Conservation (phyloP, 2,113 vertebrate genomes). For the Melierax canorus region DNA sequence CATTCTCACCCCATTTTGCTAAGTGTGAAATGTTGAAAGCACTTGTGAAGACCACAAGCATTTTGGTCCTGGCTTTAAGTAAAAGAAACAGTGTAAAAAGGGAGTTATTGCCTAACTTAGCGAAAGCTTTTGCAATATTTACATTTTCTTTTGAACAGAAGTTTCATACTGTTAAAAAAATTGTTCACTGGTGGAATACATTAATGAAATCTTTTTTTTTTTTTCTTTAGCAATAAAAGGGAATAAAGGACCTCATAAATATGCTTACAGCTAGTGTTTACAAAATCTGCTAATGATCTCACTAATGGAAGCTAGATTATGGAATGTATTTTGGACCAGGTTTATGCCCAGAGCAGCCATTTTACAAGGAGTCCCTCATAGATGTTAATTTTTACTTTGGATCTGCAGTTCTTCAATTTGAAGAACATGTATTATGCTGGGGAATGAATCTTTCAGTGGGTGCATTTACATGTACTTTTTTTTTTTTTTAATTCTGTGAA, state of each 20-base stretch:
- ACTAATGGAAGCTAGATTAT: slow-evolving; percentile 38
- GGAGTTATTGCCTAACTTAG: slow-evolving; percentile 1
- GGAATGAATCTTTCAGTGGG: neutral
- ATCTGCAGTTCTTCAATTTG: neutral
- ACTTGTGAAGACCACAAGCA: neutral
- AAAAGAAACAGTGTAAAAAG: neutral
- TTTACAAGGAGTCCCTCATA: neutral
- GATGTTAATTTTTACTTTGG: neutral
- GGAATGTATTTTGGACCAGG: neutral
- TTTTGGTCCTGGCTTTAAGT: slow-evolving; percentile 29
- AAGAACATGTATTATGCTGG: neutral
- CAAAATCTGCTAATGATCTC: slow-evolving; percentile 55
- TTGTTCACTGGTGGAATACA: neutral
- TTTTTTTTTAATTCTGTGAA: neutral
- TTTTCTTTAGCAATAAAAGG: neutral
- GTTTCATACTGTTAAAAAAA: slow-evolving; percentile 36
- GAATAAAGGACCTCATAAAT: slow-evolving; percentile 22
- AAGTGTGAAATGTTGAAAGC: slow-evolving; percentile 29
- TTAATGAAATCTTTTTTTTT: neutral
- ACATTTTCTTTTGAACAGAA: slow-evolving; percentile 16
- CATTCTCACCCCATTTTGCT: slow-evolving; percentile 33
- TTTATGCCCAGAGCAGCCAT: neutral
- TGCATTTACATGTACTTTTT: neutral
- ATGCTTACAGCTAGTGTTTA: slow-evolving; percentile 50
- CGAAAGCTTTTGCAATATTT: neutral